Percentiles rank a stretch among this genome's conserved stretches.
phyloP scores from a whole-genome alignment of 2,797 vertebrate species.

The Platyrinchus mystaceus region DNA sequence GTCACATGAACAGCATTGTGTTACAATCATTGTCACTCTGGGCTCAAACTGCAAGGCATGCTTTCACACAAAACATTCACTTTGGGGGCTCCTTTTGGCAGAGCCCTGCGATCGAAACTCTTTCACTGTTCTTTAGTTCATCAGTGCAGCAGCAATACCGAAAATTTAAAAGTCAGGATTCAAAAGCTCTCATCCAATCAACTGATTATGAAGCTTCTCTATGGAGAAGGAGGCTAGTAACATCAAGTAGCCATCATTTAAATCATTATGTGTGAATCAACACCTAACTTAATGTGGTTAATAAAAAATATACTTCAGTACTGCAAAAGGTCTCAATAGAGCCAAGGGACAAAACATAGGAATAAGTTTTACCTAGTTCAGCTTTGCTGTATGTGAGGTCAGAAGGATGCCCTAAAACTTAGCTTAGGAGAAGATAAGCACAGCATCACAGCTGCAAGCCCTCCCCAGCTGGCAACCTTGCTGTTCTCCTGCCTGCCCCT shows the following conservation, averaged over 20 bases:
- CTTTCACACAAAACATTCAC: slow-evolving; percentile 70
- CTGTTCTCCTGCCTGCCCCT: neutral
- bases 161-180: slow-evolving; percentile 31
- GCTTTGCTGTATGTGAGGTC: neutral
- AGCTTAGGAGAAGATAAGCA: neutral
- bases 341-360: neutral
- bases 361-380: neutral
- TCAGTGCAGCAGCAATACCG: neutral
- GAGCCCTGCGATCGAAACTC: slow-evolving; percentile 57
- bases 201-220: neutral
- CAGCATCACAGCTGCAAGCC: neutral
- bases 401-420: neutral
- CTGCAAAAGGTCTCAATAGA: neutral
- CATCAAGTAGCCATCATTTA: neutral
- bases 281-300: neutral
- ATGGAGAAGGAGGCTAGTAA: neutral
- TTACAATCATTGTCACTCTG: slow-evolving; percentile 74
- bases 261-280: neutral
- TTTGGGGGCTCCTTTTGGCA: slow-evolving; percentile 55
- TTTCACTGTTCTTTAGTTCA: slow-evolving; percentile 38
- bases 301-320: neutral
- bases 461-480: neutral
- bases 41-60: slow-evolving; percentile 67
- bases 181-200: neutral
- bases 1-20: slow-evolving; percentile 79